Evolutionary conservation across 1,140 invertebrate species (phyloP).

Genomic region (Caenorhabditis latens): DNA sequence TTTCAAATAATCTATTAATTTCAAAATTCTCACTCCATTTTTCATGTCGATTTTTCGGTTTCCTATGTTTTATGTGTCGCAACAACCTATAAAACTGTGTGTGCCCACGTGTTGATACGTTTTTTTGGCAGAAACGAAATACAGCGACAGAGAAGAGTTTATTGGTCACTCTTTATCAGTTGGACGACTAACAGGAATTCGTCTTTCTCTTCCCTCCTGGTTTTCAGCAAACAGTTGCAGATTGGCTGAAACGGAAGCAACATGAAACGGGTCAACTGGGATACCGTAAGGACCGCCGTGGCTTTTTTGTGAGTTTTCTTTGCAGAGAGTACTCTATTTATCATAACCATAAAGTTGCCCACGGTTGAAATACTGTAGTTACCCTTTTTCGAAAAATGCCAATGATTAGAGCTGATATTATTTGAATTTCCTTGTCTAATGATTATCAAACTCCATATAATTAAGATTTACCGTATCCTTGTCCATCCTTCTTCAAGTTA

Average conservation of each 20-base stretch:
- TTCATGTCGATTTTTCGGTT: neutral
- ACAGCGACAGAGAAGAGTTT: neutral
- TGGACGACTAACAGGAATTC: constrained; percentile 26
- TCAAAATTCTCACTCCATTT: neutral
- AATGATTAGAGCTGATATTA: too few species aligned
- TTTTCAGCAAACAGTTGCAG: neutral
- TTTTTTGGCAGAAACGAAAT: neutral
- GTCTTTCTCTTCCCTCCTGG: neutral
- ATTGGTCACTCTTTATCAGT: constrained; percentile 31
- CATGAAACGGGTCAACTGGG: constrained; percentile 26
- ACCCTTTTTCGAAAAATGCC: too few species aligned
- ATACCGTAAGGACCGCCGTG: constrained; percentile 2
- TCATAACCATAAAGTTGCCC: too few species aligned
- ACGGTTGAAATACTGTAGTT: too few species aligned
- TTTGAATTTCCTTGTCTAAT: too few species aligned
- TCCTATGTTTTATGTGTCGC: constrained; percentile 19
- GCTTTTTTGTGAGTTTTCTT: constrained; percentile 34
- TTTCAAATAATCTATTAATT: neutral
- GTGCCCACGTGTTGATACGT: constrained; percentile 41
- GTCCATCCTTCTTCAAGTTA: neutral
- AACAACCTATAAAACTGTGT: constrained; percentile 46
- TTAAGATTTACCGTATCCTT: neutral
- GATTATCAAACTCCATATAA: too few species aligned
- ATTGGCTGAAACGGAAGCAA: neutral
- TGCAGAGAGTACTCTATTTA: neutral